Base-by-base conservation (phyloP, 2,113 vertebrate species). In the Clarias gariepinus region DNA sequence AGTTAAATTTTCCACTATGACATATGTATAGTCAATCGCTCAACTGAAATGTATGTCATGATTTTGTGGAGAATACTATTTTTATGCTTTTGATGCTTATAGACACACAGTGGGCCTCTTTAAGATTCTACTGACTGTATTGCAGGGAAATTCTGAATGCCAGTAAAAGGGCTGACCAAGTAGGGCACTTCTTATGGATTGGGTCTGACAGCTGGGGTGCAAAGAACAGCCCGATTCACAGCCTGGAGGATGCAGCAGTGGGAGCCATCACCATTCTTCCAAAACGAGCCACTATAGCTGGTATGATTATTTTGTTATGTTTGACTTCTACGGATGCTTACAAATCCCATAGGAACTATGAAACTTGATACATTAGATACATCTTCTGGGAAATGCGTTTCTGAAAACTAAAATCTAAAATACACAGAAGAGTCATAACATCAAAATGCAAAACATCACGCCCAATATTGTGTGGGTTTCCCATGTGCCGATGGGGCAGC, bases 151-250 rank as follows among this genome's bases (percentile, higher is more conserved):
- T 99, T 89, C 96, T 99, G 52, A 96, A 97, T 0, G 98, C 98
- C 3, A 96, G 95, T 19, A 98, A 97, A 93, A 94, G 97, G 87
- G 97, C 97, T 0, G 96, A 97, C 58, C 95, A 96, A 90, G 94
- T 97, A 1, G 98, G 98, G 0, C 98, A 99, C 52, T 99, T 99
- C 92, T 93, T 98, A 0, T 99, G 98, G 98, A 96, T 99, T 28
- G 98, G 97, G 73, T 99, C 98, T 0, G 98, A 99, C 94, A 99
- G 96, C 36, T 99, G 98, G 98, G 98, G 98, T n/a, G 96, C 98
- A 88, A 99, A 99, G 89, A 90, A 96, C 88, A 96, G 95, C 86
- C 97, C 97, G 0, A 91, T 99, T 71, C 92, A 96, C 57, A 96
- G 97, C 87, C 95, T 98, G 41, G 97, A 98, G 91, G 98, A 98